phyloP scores from a whole-genome alignment of 2,113 vertebrate species.

The Chionomys nivalis region DNA sequence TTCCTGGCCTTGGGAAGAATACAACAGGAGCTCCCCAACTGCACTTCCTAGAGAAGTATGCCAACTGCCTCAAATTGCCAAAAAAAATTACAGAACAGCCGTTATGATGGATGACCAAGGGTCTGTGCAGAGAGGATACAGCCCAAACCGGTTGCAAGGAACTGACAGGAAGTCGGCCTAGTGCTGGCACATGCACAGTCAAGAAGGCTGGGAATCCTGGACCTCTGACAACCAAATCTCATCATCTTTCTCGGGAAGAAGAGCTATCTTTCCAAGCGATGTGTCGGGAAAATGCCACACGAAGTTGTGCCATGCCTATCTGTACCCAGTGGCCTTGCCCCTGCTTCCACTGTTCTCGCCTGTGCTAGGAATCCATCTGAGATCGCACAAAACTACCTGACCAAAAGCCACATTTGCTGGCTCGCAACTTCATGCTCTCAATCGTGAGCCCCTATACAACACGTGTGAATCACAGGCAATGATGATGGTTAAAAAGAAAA shows the following conservation, averaged over 20 bases:
- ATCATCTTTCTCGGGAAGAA: conserved; percentile 80
- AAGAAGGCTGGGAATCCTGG: conserved; percentile 73
- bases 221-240: conserved; percentile 74
- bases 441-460: conserved; percentile 45
- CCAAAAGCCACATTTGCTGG: conserved; percentile 62
- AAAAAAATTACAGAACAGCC: conserved; percentile 67
- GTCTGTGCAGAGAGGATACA: conserved; percentile 83
- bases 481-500: conserved; percentile 68
- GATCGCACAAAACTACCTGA: conserved; percentile 50
- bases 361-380: neutral
- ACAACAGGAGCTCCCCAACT: conserved; percentile 65
- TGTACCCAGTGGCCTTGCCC: conserved; percentile 55
- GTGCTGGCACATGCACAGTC: conserved; percentile 61
- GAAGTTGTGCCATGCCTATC: conserved; percentile 61
- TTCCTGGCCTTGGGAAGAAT: conserved; percentile 71
- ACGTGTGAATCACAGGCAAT: conserved; percentile 64
- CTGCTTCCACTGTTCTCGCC: neutral
- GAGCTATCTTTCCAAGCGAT: conserved; percentile 39
- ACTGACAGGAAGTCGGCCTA: conserved; percentile 75
- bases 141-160: conserved; percentile 85
- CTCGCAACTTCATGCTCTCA: conserved; percentile 51
- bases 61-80: conserved; percentile 73
- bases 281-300: conserved; percentile 53
- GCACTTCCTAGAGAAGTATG: conserved; percentile 79
- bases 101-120: conserved; percentile 79